These are phyloP conservation scores for Sylvia atricapilla DNA, from an alignment of 2,113 vertebrate genomes.

Conservation along the genomic window DNA sequence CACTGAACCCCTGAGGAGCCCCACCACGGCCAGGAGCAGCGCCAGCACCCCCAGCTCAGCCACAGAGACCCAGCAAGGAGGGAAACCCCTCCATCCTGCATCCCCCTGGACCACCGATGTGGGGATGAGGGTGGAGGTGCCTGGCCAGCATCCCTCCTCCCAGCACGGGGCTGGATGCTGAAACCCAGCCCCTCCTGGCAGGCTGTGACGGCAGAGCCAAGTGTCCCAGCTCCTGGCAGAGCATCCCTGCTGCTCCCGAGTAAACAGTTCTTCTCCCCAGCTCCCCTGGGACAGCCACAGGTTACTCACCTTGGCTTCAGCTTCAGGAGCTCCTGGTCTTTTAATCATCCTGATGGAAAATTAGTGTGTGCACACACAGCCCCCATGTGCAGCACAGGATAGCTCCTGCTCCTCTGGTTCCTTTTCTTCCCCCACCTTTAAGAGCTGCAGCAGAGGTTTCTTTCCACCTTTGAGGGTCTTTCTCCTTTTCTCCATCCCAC, in stretches of 20 bases:
- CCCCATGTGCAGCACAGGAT: rapidly evolving
- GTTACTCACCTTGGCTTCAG: not conserved
- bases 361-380: rapidly evolving
- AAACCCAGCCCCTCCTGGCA: not conserved
- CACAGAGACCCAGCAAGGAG: rapidly evolving
- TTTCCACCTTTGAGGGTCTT: not conserved
- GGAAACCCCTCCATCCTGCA: not conserved
- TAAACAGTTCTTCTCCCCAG: not conserved
- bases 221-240: not conserved
- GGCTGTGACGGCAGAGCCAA: not conserved
- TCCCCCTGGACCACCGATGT: rapidly evolving
- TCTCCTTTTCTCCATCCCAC: not conserved
- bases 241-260: not conserved
- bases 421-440: not conserved
- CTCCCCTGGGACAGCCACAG: not conserved
- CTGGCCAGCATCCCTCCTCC: not conserved
- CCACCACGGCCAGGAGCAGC: rapidly evolving
- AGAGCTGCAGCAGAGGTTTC: not conserved
- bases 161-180: not conserved
- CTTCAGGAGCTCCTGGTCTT: not conserved
- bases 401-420: not conserved
- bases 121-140: not conserved
- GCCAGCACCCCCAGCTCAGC: not conserved
- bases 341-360: not conserved
- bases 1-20: not conserved